Percentiles rank a stretch among this genome's conserved stretches.
These are phyloP conservation scores for Eristalis intricaria DNA, from an alignment of 2,888 invertebrate species.

Conservation along the genomic window DNA sequence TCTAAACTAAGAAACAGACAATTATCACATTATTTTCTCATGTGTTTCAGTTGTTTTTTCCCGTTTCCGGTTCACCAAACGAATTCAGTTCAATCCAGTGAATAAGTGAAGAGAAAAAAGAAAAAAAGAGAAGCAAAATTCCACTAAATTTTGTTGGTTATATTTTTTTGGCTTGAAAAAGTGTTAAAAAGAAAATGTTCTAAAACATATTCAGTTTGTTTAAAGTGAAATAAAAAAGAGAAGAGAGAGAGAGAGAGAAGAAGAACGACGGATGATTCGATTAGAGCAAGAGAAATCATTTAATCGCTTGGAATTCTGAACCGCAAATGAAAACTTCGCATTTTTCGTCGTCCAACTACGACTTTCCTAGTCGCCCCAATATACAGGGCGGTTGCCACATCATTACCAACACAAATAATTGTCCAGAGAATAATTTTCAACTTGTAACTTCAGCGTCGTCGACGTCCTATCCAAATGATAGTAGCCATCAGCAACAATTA, in stretches of 20 bases:
- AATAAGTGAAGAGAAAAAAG: not conserved
- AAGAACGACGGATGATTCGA: constrained; percentile 36
- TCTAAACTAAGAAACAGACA: not conserved
- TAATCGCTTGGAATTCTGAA: constrained; percentile 62
- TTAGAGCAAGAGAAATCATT: constrained; percentile 49
- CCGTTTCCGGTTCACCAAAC: constrained; percentile 15
- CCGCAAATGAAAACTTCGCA: constrained; percentile 77
- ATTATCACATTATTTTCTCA: not conserved
- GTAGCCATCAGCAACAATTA: constrained; percentile 54
- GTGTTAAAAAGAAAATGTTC: not conserved
- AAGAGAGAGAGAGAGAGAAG: no score
- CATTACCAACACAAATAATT: constrained; percentile 62
- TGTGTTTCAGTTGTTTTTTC: constrained; percentile 9
- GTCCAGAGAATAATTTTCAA: constrained; percentile 63
- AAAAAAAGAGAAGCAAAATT: not conserved
- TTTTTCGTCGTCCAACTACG: constrained; percentile 76
- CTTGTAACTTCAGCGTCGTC: constrained; percentile 40
- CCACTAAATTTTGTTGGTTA: not conserved
- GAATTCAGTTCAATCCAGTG: constrained; percentile 17
- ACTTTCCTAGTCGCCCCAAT: constrained; percentile 76
- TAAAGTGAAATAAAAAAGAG: constrained; percentile 10
- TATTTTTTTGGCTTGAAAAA: constrained; percentile 7
- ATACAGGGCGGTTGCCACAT: constrained; percentile 74
- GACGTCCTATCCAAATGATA: constrained; percentile 58
- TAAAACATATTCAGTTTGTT: constrained; percentile 17